These are phyloP conservation scores for Knipowitschia caucasica DNA, from an alignment of 2,797 vertebrate genomes.

Conservation along the genomic window DNA sequence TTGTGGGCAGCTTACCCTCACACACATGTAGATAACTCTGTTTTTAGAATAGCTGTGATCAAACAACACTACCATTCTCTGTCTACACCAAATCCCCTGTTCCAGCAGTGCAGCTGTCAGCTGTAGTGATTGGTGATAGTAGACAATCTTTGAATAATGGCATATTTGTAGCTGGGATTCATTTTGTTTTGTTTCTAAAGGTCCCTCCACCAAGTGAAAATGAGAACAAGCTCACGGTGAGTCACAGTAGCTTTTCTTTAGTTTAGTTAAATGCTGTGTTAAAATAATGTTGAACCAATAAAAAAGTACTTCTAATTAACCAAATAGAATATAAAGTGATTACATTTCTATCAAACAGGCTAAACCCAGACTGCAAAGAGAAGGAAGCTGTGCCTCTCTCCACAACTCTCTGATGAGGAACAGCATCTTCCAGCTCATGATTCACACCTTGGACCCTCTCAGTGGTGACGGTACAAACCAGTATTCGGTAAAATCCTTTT, in stretches of 20 bases:
- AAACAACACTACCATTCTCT: neutral
- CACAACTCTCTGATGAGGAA: slow-evolving; percentile 98
- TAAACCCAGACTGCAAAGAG: slow-evolving; percentile 91
- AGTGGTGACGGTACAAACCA: slow-evolving; percentile 80
- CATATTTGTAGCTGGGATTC: neutral
- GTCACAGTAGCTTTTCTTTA: slow-evolving; percentile 26
- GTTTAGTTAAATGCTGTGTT: neutral
- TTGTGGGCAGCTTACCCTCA: neutral
- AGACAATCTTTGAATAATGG: neutral
- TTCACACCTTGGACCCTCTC: slow-evolving; percentile 94
- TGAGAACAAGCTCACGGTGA: slow-evolving; percentile 84
- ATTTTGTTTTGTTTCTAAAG: slow-evolving; percentile 51
- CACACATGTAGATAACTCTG: neutral
- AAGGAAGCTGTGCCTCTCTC: slow-evolving; percentile 93
- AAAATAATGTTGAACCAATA: too few relatives aligned
- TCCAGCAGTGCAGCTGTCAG: neutral
- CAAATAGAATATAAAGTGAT: neutral
- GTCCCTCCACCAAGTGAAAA: slow-evolving; percentile 67
- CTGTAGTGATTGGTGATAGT: neutral
- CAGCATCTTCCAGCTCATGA: slow-evolving; percentile 98
- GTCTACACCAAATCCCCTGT: too few relatives aligned
- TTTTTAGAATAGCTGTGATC: neutral
- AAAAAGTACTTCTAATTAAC: neutral
- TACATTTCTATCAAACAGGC: slow-evolving; percentile 64
- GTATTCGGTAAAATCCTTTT: too few relatives aligned